phyloP scores from a whole-genome alignment of 2,888 invertebrate species.

The Ethmia dodecea region DNA sequence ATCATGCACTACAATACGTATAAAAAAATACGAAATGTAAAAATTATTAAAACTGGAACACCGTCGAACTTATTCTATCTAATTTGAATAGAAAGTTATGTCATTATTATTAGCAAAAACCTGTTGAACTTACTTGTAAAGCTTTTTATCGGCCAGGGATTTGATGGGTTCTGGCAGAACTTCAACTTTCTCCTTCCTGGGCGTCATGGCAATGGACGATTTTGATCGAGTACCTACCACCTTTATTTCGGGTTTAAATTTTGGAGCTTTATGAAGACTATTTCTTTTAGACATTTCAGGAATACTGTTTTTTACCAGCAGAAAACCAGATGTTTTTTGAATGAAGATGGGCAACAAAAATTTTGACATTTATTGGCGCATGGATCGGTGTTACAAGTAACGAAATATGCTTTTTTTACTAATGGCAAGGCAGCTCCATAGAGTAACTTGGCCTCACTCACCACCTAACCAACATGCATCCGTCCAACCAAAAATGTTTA shows the following conservation, averaged over 20 bases:
- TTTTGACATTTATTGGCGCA: slow-evolving; percentile 57
- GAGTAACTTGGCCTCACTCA: too few relatives aligned
- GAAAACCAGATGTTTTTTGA: slow-evolving; percentile 60
- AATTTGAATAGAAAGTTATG: too few relatives aligned
- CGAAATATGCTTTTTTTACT: too few relatives aligned
- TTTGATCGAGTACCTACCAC: slow-evolving; percentile 36
- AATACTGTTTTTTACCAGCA: slow-evolving; percentile 35
- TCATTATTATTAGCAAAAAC: neutral
- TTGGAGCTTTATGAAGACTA: slow-evolving; percentile 51
- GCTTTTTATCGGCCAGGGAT: slow-evolving; percentile 86
- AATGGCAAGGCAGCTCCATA: too few relatives aligned
- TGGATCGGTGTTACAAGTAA: slow-evolving; percentile 29
- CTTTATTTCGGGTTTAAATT: slow-evolving; percentile 62
- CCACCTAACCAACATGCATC: too few relatives aligned
- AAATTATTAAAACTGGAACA: too few relatives aligned
- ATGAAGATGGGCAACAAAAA: slow-evolving; percentile 59
- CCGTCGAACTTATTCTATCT: too few relatives aligned
- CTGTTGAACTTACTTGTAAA: slow-evolving; percentile 80
- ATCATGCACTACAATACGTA: too few relatives aligned
- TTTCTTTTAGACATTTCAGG: slow-evolving; percentile 60
- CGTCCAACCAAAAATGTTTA: too few relatives aligned
- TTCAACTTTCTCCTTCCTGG: slow-evolving; percentile 58
- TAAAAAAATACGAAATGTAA: too few relatives aligned
- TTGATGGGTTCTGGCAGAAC: slow-evolving; percentile 80
- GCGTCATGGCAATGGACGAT: slow-evolving; percentile 31